Conservation (phyloP, 1,140 invertebrate species). For the Sitophilus oryzae region DNA sequence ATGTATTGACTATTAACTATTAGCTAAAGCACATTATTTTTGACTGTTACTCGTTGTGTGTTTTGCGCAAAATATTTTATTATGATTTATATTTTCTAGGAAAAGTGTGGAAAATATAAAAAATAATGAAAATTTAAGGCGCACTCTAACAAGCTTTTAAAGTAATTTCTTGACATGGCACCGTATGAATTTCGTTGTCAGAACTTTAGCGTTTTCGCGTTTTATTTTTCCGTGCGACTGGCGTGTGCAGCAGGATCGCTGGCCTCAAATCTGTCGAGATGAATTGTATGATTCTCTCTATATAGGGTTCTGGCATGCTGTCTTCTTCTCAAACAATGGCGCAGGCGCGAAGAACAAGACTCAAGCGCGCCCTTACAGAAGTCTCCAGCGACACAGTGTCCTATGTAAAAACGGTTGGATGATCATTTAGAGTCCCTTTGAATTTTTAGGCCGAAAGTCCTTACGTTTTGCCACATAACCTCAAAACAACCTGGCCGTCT, state of each 20-base stretch:
- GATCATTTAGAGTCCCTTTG: conserved; percentile 30
- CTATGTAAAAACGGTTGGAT: conserved; percentile 79
- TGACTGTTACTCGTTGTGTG: no score
- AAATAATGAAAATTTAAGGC: no score
- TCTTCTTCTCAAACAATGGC: conserved; percentile 79
- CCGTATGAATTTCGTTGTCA: background rate
- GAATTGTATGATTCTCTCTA: conserved; percentile 26
- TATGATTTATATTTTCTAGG: no score
- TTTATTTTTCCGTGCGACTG: conserved; percentile 11
- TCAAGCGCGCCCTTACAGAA: conserved; percentile 80
- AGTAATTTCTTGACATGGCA: background rate
- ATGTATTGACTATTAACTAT: no score
- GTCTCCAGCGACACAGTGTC: conserved; percentile 79
- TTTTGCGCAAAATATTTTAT: no score
- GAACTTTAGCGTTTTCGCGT: conserved; percentile 9
- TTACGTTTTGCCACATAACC: conserved; percentile 31
- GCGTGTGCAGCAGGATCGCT: conserved; percentile 7
- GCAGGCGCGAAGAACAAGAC: conserved; percentile 71
- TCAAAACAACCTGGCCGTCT: conserved; percentile 21
- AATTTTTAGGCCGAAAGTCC: conserved; percentile 30
- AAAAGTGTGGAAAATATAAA: no score
- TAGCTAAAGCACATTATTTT: no score
- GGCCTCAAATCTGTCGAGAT: conserved; percentile 16
- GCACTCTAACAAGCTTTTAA: background rate
- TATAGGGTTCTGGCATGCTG: conserved; percentile 52